Conservation (phyloP, 1,140 invertebrate genomes). For the Listronotus oregonensis region DNA sequence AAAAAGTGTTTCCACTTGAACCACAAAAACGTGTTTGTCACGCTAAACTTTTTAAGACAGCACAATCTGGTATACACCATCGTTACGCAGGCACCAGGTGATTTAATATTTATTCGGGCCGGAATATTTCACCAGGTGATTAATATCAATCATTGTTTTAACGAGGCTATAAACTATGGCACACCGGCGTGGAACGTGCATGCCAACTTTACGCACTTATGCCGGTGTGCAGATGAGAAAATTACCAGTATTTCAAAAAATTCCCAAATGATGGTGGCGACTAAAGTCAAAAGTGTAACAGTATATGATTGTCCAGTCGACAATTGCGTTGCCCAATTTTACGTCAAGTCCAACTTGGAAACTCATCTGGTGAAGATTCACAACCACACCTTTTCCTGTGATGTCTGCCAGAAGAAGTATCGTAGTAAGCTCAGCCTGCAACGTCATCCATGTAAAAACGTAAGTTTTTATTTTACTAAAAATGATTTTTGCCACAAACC, state of each 20-base stretch:
- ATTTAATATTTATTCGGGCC: background rate
- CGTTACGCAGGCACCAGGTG: background rate
- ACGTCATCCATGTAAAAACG: slow-evolving; percentile 3
- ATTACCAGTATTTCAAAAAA: slow-evolving; percentile 1
- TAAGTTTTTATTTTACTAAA: background rate
- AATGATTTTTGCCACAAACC: no score
- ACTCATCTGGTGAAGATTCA: background rate
- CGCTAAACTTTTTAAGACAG: background rate
- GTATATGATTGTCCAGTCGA: slow-evolving; percentile 2
- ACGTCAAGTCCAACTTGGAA: background rate
- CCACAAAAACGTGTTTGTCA: slow-evolving; percentile 4
- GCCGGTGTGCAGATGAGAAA: slow-evolving; percentile 3
- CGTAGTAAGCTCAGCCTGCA: slow-evolving; percentile 1
- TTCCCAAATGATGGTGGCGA: background rate
- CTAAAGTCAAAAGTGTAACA: background rate
- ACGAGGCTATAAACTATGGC: slow-evolving; percentile 11
- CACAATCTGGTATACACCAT: background rate
- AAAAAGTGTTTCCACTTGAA: slow-evolving; percentile 4
- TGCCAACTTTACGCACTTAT: slow-evolving; percentile 10
- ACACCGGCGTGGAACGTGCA: slow-evolving; percentile 8
- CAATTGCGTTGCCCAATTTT: background rate
- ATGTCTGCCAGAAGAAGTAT: background rate
- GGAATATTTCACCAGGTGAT: slow-evolving; percentile 9
- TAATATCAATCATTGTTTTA: slow-evolving; percentile 2
- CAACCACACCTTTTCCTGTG: background rate